phyloP scores from a whole-genome alignment of 2,797 vertebrate species.

The Tympanoctomys barrerae region DNA sequence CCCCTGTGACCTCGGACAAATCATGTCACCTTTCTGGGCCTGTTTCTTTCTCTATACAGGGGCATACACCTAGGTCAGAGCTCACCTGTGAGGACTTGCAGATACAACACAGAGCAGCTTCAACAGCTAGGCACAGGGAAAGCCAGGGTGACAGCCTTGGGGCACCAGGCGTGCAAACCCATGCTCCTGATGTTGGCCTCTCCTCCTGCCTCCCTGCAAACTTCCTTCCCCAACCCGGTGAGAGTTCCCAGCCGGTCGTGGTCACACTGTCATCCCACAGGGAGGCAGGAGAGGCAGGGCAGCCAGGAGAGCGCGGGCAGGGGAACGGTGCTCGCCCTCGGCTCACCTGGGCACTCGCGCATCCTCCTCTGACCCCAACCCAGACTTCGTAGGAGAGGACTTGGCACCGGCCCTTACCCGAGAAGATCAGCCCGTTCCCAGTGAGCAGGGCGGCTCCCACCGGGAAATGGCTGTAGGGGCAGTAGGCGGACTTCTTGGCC shows the following conservation, averaged over 20 bases:
- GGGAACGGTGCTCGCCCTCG: neutral
- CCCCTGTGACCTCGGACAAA: neutral
- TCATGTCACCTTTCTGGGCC: neutral
- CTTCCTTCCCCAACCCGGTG: neutral
- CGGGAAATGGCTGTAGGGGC: constrained; percentile 95
- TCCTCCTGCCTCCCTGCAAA: neutral
- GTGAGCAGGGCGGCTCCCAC: constrained; percentile 95
- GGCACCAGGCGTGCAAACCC: neutral
- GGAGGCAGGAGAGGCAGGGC: neutral
- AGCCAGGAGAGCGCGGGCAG: neutral
- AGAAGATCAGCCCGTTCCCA: constrained; percentile 88
- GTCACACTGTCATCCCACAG: neutral
- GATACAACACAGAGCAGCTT: rapidly evolving
- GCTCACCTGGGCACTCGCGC: rapidly evolving
- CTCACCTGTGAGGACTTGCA: neutral
- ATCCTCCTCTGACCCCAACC: neutral
- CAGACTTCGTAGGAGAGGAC: neutral
- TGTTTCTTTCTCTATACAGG: constrained; percentile 34
- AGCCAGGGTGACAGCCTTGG: neutral
- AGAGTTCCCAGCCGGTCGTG: neutral
- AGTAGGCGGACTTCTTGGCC: constrained; percentile 93
- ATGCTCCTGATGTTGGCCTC: too few relatives aligned
- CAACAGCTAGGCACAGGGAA: neutral
- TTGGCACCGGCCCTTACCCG: constrained; percentile 88
- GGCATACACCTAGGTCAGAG: neutral